These are phyloP conservation scores for Sebastes flavidus DNA, from an alignment of 2,797 vertebrate species.

Conservation along the genomic window DNA sequence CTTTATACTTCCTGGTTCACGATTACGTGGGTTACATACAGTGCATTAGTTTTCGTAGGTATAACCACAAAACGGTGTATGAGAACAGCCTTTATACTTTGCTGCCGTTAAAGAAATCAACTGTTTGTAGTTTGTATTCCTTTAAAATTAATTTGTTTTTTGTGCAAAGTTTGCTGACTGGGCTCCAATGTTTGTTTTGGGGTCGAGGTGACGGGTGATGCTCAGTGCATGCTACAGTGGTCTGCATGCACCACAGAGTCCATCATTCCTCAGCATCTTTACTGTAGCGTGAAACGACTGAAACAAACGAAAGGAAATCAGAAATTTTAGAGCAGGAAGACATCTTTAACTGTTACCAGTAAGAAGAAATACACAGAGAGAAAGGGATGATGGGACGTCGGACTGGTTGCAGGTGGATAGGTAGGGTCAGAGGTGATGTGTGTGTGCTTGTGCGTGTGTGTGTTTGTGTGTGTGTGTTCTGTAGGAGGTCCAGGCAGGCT, in stretches of 20 bases:
- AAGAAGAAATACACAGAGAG: background rate
- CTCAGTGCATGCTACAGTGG: background rate
- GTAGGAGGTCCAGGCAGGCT: constrained; percentile 71
- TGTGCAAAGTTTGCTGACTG: background rate
- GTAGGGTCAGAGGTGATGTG: constrained; percentile 38
- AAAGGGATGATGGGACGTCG: constrained; percentile 3
- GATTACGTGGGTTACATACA: no score
- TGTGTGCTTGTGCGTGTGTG: constrained; percentile 8
- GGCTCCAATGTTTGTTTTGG: background rate
- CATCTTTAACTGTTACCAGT: background rate
- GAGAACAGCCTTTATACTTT: no score
- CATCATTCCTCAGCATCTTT: background rate
- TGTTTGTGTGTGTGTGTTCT: constrained; percentile 48
- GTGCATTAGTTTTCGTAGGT: no score
- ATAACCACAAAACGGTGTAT: no score
- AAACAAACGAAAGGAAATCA: background rate
- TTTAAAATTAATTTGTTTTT: background rate
- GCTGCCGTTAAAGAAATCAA: no score
- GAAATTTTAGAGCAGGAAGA: background rate
- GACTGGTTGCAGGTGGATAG: constrained; percentile 31
- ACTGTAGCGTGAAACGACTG: background rate
- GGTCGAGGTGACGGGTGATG: background rate
- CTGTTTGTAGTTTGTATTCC: no score
- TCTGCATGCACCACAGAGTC: constrained; percentile 1
- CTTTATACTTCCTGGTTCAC: no score